A percentile compares a stretch with the other conserved stretches of the same genome.
phyloP scores from a whole-genome alignment of 2,797 vertebrate genomes.

The Falco biarmicus region DNA sequence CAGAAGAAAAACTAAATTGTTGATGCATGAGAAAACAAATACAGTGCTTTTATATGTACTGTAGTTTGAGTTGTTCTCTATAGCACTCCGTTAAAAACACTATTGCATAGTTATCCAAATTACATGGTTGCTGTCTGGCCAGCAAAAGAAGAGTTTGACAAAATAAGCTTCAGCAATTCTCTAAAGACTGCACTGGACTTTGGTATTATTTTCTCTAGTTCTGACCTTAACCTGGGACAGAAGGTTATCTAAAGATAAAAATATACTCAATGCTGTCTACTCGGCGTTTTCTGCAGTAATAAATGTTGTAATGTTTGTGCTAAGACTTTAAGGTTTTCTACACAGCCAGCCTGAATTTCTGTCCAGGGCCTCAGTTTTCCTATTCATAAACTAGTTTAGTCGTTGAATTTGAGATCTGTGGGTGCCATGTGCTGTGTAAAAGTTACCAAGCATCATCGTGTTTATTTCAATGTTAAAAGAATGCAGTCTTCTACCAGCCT shows the following conservation, averaged over 20 bases:
- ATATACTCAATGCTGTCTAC: background rate
- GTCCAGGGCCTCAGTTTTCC: background rate
- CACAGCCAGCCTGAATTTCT: background rate
- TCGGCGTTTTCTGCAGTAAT: background rate
- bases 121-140: constrained; percentile 40
- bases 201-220: constrained; percentile 30
- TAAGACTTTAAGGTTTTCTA: background rate
- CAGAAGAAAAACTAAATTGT: constrained; percentile 51
- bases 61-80: constrained; percentile 9
- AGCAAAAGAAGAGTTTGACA: constrained; percentile 28
- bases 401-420: background rate
- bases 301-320: background rate
- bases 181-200: constrained; percentile 19
- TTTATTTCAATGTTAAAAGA: background rate
- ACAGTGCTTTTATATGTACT: constrained; percentile 47
- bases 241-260: constrained; percentile 29
- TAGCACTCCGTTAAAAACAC: background rate
- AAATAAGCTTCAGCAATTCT: constrained; percentile 48
- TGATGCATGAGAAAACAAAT: constrained; percentile 65
- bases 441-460: background rate
- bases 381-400: background rate
- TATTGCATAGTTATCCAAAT: constrained; percentile 45
- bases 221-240: constrained; percentile 34
- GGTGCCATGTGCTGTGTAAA: background rate
- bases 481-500: background rate